Evolutionary conservation across 2,888 invertebrate genomes (phyloP).

Genomic region (Branchellion lobata): DNA sequence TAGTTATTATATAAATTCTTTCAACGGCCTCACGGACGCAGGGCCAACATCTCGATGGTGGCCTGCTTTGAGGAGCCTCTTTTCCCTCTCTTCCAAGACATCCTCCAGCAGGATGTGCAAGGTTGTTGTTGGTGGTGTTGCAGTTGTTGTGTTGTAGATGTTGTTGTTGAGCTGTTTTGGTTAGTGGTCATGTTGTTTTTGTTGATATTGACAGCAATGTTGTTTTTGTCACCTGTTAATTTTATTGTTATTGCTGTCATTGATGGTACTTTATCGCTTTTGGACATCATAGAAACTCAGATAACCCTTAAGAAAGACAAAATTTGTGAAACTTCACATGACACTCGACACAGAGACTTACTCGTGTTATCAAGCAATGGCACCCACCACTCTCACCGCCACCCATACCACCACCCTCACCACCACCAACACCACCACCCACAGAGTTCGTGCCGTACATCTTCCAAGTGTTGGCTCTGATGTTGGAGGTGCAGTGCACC

Average conservation of each 20-base stretch:
- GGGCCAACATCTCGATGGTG: background rate
- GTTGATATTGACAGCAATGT: too few relatives aligned
- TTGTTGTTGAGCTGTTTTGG: background rate
- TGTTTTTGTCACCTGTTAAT: too few relatives aligned
- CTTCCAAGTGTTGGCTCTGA: slow-evolving; percentile 89
- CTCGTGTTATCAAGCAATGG: too few relatives aligned
- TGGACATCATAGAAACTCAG: too few relatives aligned
- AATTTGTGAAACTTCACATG: background rate
- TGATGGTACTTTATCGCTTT: too few relatives aligned
- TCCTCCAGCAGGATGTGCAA: slow-evolving; percentile 88
- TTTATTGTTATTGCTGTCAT: background rate
- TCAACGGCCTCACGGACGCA: too few relatives aligned
- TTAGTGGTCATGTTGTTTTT: too few relatives aligned
- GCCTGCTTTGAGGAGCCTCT: slow-evolving; percentile 80
- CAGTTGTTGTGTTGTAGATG: background rate
- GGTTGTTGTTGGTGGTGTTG: slow-evolving; percentile 65
- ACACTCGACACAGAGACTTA: too few relatives aligned
- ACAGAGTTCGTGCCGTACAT: slow-evolving; percentile 96
- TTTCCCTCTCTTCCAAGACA: slow-evolving; percentile 91
- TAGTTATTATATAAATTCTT: too few relatives aligned
- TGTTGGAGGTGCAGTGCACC: slow-evolving; percentile 70
- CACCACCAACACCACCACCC: too few relatives aligned
- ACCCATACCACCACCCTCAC: too few relatives aligned
- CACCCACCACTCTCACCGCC: too few relatives aligned
- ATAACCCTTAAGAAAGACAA: background rate